These are phyloP conservation scores for Antechinus stuartii DNA, from an alignment of 2,113 vertebrate genomes.

Conservation along the genomic window DNA sequence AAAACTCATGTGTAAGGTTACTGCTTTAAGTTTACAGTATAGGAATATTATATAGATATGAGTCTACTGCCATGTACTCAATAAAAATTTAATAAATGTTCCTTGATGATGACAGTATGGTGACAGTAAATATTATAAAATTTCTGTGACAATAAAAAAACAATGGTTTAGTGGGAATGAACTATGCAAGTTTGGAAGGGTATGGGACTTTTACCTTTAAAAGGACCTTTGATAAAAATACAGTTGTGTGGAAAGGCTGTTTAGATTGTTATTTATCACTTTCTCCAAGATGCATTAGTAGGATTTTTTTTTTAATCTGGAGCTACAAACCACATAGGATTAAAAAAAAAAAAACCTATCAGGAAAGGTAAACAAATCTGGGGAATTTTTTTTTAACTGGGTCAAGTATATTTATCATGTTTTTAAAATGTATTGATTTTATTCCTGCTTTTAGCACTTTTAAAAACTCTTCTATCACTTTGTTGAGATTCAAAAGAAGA, in stretches of 20 bases:
- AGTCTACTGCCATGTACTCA: not conserved
- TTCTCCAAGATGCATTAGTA: not conserved
- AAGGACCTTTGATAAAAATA: not conserved
- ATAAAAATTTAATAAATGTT: conserved; percentile 40
- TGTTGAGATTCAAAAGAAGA: too few relatives aligned
- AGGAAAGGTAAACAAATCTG: conserved; percentile 3
- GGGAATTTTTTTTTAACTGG: conserved; percentile 1
- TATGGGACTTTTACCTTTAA: not conserved
- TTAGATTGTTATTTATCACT: not conserved
- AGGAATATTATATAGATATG: not conserved
- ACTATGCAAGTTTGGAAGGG: not conserved
- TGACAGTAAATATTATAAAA: conserved; percentile 54
- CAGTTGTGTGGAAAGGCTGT: not conserved
- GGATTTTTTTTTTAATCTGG: not conserved
- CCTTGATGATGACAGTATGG: conserved; percentile 50
- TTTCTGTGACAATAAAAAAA: not conserved
- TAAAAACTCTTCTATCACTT: not conserved
- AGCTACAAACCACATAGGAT: not conserved
- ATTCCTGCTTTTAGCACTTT: conserved; percentile 10
- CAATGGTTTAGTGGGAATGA: not conserved
- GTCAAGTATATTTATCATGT: not conserved
- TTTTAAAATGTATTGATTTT: conserved; percentile 22
- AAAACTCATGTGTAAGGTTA: not conserved
- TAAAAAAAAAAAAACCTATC: not conserved
- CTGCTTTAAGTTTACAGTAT: conserved; percentile 6